Conservation (phyloP, 2,113 vertebrate species). For the Corythaeola cristata region DNA sequence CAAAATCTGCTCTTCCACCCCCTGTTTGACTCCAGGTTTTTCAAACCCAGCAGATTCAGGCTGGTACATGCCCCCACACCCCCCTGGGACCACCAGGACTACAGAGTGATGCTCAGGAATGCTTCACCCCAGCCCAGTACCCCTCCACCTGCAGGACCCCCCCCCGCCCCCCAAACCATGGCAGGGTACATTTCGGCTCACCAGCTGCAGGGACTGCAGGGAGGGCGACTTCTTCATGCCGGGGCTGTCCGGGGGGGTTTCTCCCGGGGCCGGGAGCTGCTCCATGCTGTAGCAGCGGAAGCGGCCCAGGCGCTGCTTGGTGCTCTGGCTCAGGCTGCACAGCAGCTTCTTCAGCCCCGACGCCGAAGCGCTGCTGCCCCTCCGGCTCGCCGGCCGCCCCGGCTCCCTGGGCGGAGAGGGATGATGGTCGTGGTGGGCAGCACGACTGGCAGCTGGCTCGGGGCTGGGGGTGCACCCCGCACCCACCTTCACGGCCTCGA, state of each 20-base stretch:
- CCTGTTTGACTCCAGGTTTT: not conserved
- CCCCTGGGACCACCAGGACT: not conserved
- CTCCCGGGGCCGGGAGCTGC: slow-evolving; percentile 47
- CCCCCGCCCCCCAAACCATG: not conserved
- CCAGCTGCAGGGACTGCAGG: slow-evolving; percentile 85
- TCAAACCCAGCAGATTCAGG: not conserved
- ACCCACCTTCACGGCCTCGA: accelerated
- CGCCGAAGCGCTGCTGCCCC: slow-evolving; percentile 17
- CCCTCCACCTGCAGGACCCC: too few species aligned
- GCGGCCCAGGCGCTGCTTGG: slow-evolving; percentile 80
- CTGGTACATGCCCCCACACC: accelerated
- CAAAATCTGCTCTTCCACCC: not conserved
- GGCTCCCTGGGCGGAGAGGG: not conserved
- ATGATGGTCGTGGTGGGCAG: accelerated
- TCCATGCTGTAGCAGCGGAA: slow-evolving; percentile 84
- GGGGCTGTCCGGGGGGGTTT: not conserved
- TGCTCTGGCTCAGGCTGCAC: slow-evolving; percentile 80
- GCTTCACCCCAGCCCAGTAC: not conserved
- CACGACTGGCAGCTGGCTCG: not conserved
- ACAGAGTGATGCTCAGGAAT: not conserved
- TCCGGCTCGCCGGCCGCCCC: not conserved
- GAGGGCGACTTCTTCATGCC: slow-evolving; percentile 86
- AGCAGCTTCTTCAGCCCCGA: slow-evolving; percentile 83
- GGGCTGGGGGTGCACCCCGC: not conserved
- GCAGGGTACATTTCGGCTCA: slow-evolving; percentile 59